Base-by-base conservation (phyloP, 2,113 vertebrate species). In the Coregonus clupeaformis region DNA sequence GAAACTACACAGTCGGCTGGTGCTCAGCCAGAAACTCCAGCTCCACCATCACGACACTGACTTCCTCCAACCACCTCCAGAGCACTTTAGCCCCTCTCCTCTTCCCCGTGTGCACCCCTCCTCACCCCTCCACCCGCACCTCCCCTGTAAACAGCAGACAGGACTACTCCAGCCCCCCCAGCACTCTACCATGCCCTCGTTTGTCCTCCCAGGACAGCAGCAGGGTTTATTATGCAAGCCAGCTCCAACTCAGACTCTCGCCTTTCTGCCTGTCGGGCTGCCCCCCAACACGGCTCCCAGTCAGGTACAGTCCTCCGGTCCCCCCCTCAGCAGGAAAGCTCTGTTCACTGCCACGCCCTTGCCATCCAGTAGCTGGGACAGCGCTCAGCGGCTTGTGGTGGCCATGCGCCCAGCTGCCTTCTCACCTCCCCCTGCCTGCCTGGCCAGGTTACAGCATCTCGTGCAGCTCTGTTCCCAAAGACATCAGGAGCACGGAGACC, bases 221-320 rank as follows among this genome's bases (percentile, higher is more conserved):
- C 96, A 96, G 93, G 95, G 95, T 83, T 77, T 94, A 86, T 94
- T 96, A 94, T 98, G 96, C 94, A 98, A 97, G 96, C 95, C 96
- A 92, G 94, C 95, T 93, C 96, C 94, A 91, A 94, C 95, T 95
- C 95, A 93, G 87, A 94, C 92, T 90, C 96, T 94, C 92, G 94
- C 95, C 92, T 95, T 95, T 92, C 94, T 94, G 90, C 94, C 94
- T 94, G 93, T 95, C 91, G 94, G 93, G 93, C 92, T 91, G 89
- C 92, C 94, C 69, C 89, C 92, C 77, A 92, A 91, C 88, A 93
- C 94, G 90, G 93, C 92, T 84, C 93, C 84, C 94, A 93, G 91
- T 93, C 88, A 92, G 90, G 94, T 93, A 92, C 96, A 95, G 94
- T 93, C 94, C 89, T 88, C 93, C 24, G 91, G 93, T 90, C 95